These are phyloP conservation scores for Premnoplex brunnescens DNA, from an alignment of 2,797 vertebrate genomes.

Conservation along the genomic window DNA sequence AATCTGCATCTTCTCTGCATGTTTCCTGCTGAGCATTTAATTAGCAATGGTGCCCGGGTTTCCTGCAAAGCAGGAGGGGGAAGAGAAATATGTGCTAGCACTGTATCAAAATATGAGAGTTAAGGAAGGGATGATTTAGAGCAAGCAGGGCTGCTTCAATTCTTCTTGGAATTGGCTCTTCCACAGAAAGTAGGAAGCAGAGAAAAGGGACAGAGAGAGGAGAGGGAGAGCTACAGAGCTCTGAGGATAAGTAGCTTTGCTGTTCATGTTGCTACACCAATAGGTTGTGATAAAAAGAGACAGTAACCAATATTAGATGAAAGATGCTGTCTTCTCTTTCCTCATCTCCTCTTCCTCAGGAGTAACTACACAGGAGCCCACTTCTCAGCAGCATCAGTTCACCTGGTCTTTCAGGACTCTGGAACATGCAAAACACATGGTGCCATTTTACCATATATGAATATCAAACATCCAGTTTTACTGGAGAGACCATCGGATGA, in stretches of 20 bases:
- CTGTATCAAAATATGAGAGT: background rate
- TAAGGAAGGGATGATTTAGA: background rate
- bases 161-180: background rate
- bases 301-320: background rate
- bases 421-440: background rate
- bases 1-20: background rate
- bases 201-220: background rate
- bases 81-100: background rate
- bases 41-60: background rate
- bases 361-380: background rate
- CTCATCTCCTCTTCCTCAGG: background rate
- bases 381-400: background rate
- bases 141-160: background rate
- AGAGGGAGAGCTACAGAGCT: background rate
- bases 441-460: background rate
- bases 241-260: background rate
- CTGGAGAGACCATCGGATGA: background rate
- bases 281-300: background rate
- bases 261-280: background rate
- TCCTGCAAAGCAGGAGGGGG: background rate
- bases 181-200: background rate
- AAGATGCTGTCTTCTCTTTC: rapidly evolving
- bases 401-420: rapidly evolving
- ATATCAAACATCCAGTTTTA: background rate
- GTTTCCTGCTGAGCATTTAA: background rate